Percentiles rank a stretch among this genome's conserved stretches.
These are phyloP conservation scores for Fragum sueziense DNA, from an alignment of 2,888 invertebrate species.

Conservation along the genomic window DNA sequence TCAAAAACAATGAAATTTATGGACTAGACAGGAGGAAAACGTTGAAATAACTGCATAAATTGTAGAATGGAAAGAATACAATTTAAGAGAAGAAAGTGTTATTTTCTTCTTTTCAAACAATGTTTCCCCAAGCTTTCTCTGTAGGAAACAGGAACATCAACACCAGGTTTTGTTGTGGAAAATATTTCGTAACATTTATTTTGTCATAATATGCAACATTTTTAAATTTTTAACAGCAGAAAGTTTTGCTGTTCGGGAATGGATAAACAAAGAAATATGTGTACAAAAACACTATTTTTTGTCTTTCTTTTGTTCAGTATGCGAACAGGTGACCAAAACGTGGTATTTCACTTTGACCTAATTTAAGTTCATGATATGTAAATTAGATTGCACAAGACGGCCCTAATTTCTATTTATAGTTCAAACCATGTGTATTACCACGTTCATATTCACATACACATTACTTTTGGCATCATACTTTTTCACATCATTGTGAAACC, in stretches of 20 bases:
- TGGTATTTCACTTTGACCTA: conserved; percentile 3
- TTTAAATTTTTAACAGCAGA: no score
- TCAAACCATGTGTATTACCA: conserved; percentile 14
- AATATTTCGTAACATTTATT: no score
- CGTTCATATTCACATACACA: conserved; percentile 8
- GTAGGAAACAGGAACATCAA: no score
- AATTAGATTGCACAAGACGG: conserved; percentile 13
- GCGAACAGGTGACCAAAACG: background rate
- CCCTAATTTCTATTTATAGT: conserved; percentile 6
- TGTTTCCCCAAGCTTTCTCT: background rate
- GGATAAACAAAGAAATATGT: background rate
- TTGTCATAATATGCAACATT: no score
- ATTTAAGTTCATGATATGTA: conserved; percentile 13
- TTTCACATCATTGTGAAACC: no score
- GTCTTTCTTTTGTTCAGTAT: background rate
- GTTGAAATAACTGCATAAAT: no score
- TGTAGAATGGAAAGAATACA: no score
- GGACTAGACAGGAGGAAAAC: no score
- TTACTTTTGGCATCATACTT: no score
- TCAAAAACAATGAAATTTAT: no score
- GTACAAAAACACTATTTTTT: no score
- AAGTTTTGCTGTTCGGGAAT: background rate
- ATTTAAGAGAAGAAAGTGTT: no score
- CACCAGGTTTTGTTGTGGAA: background rate
- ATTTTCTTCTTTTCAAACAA: background rate